These are phyloP conservation scores for Bibio marci DNA, from an alignment of 2,888 invertebrate genomes.

Conservation along the genomic window DNA sequence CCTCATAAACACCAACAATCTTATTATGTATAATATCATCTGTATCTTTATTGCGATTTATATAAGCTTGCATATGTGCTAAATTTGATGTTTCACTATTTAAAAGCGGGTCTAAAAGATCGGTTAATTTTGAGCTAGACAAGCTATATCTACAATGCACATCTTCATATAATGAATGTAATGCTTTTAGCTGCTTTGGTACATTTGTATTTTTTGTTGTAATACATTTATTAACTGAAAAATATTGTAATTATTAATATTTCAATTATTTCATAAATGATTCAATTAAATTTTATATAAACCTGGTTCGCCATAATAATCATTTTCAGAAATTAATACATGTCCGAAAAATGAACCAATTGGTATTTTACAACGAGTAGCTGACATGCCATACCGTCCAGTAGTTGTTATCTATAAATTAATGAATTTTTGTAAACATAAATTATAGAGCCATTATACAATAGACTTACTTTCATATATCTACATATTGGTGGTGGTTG, in stretches of 20 bases:
- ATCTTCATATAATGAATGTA: conserved; percentile 58
- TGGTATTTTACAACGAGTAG: conserved; percentile 77
- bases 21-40: conserved; percentile 35
- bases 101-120: conserved; percentile 57
- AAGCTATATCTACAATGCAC: conserved; percentile 66
- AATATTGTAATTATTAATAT: too few species aligned
- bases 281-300: too few species aligned
- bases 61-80: conserved; percentile 68
- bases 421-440: background rate
- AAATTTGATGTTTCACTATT: conserved; percentile 67
- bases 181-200: conserved; percentile 40
- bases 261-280: too few species aligned
- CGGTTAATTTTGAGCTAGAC: conserved; percentile 68
- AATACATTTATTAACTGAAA: conserved; percentile 18
- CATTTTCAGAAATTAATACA: conserved; percentile 55
- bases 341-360: conserved; percentile 90
- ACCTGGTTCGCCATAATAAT: conserved; percentile 27
- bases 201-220: conserved; percentile 20
- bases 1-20: conserved; percentile 34
- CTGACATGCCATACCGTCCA: conserved; percentile 81
- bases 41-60: conserved; percentile 44
- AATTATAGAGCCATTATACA: conserved; percentile 1
- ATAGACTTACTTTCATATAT: conserved; percentile 56
- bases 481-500: conserved; percentile 81
- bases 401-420: conserved; percentile 66